A percentile compares a stretch with the other conserved stretches of the same genome.
phyloP scores from a whole-genome alignment of 1,140 invertebrate species.

The Formica exsecta region DNA sequence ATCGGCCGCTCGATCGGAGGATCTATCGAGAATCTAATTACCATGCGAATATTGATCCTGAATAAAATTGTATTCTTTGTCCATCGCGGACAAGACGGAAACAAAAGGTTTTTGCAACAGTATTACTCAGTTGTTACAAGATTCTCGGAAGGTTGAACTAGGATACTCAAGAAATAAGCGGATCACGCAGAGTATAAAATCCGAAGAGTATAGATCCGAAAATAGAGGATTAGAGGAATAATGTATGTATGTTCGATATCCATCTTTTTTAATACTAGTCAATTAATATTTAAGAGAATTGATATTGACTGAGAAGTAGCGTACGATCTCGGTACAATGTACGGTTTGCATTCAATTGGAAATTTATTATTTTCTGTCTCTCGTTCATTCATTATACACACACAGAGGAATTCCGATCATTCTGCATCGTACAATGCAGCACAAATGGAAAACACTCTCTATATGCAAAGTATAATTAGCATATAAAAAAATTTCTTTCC shows the following conservation, averaged over 20 bases:
- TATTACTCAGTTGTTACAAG: neutral
- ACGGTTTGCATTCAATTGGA: neutral
- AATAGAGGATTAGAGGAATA: constrained; percentile 2
- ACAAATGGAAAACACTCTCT: constrained; percentile 3
- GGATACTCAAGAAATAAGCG: neutral
- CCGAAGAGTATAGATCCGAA: neutral
- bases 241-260: constrained; percentile 19
- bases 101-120: neutral
- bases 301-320: constrained; percentile 1
- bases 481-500: constrained; percentile 28
- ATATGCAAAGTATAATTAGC: neutral
- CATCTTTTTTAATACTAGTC: constrained; percentile 69
- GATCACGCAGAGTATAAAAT: neutral
- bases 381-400: neutral
- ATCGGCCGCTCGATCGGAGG: neutral
- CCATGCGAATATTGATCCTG: too few species aligned
- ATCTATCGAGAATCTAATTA: neutral
- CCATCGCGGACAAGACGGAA: neutral
- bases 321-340: neutral
- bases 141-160: neutral
- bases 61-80: neutral
- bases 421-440: neutral
- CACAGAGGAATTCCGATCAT: neutral
- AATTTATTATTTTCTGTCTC: constrained; percentile 11
- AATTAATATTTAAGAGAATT: constrained; percentile 68